A percentile compares a stretch with the other conserved stretches of the same genome.
Evolutionary conservation across 1,140 invertebrate species (phyloP).

Genomic region (Myzus persicae): DNA sequence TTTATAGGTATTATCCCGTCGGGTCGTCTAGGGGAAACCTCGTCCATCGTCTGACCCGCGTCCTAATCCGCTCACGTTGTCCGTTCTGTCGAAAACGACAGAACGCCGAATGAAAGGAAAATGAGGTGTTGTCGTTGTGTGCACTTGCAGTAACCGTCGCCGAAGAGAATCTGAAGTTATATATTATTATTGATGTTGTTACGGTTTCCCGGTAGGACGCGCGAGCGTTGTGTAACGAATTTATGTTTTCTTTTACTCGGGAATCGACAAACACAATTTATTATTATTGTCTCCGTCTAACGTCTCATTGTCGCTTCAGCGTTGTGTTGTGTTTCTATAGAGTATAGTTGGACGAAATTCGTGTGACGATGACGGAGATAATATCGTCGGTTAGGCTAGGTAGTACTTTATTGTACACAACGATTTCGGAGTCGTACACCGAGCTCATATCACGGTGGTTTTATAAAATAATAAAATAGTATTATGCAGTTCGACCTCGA

Average conservation of each 20-base stretch:
- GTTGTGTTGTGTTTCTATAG: not conserved
- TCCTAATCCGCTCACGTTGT: too few species aligned
- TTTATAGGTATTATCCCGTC: too few species aligned
- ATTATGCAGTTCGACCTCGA: not conserved
- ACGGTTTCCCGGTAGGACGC: not conserved
- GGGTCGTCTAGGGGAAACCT: too few species aligned
- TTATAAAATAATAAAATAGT: not conserved
- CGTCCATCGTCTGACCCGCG: too few species aligned
- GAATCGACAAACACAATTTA: not conserved
- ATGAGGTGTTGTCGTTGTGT: not conserved
- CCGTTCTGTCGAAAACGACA: not conserved
- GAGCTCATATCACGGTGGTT: not conserved
- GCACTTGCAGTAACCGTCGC: too few species aligned
- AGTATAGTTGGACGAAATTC: not conserved
- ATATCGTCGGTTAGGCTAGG: not conserved
- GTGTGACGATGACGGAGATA: not conserved
- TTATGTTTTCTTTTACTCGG: not conserved
- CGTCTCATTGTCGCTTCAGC: not conserved
- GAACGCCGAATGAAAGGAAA: not conserved
- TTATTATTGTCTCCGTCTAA: not conserved
- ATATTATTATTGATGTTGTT: not conserved
- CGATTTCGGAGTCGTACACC: not conserved
- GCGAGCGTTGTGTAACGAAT: not conserved
- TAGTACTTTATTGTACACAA: not conserved
- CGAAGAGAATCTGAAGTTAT: too few species aligned